Evolutionary conservation across 2,113 vertebrate species (phyloP).

Genomic region (Empidonax alnorum): DNA sequence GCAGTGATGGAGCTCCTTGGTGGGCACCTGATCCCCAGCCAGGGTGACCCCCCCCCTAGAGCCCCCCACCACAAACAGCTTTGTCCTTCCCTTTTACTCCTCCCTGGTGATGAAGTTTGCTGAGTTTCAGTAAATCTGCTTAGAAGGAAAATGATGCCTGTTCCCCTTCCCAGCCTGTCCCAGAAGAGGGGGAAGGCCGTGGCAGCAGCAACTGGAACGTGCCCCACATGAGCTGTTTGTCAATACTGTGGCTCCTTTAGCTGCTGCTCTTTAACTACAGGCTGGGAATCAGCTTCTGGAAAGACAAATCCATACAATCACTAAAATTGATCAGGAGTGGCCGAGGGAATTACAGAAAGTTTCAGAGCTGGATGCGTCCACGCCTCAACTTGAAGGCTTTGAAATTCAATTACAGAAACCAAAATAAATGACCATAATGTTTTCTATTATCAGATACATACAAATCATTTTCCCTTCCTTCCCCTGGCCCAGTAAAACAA

Average conservation of each 20-base stretch:
- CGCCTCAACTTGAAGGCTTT: background rate
- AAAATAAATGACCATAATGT: conserved; percentile 52
- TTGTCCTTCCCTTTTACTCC: too few species aligned
- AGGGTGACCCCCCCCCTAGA: too few species aligned
- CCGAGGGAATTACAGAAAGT: conserved; percentile 7
- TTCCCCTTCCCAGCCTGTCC: background rate
- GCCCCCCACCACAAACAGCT: too few species aligned
- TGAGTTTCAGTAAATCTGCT: background rate
- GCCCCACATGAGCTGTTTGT: background rate
- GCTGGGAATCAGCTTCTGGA: background rate
- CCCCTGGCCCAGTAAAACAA: conserved; percentile 50
- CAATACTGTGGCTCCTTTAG: background rate
- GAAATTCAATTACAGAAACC: conserved; percentile 58
- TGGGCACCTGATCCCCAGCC: too few species aligned
- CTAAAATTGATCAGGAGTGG: conserved; percentile 19
- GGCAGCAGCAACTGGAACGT: background rate
- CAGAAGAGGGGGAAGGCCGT: background rate
- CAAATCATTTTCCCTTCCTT: conserved; percentile 40
- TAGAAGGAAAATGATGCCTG: background rate
- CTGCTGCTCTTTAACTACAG: background rate
- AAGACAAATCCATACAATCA: conserved; percentile 25
- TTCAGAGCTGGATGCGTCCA: background rate
- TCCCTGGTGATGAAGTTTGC: background rate
- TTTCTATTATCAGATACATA: conserved; percentile 58
- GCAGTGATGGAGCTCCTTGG: too few species aligned